These are phyloP conservation scores for Neosilurus hyrtlii DNA, from an alignment of 2,797 vertebrate species.

Conservation along the genomic window DNA sequence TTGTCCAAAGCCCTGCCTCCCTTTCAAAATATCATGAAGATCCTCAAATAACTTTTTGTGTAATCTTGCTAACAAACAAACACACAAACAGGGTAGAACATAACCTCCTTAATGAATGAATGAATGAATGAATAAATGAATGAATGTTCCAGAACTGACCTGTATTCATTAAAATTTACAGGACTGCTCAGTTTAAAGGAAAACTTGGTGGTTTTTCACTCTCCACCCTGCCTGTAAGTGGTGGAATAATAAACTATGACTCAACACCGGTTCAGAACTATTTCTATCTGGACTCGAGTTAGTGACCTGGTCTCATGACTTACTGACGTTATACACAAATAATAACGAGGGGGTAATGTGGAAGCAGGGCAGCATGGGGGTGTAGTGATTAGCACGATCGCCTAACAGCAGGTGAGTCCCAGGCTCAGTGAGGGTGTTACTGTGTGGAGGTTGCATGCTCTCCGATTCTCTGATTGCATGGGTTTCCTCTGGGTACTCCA, in stretches of 20 bases:
- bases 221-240: neutral
- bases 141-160: neutral
- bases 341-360: neutral
- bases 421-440: no score
- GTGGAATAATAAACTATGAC: neutral
- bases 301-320: neutral
- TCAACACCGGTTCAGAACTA: neutral
- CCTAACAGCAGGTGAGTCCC: no score
- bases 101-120: no score
- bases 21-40: no score
- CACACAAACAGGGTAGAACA: no score
- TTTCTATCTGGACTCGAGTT: neutral
- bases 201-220: neutral
- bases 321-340: neutral
- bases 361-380: neutral
- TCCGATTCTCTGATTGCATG: no score
- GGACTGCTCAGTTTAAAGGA: neutral
- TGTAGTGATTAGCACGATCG: no score
- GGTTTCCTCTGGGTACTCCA: no score
- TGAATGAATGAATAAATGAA: neutral
- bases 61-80: no score
- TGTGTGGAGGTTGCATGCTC: no score
- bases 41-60: no score
- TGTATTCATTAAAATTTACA: neutral
- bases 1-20: no score